Evolutionary conservation across 2,888 invertebrate genomes (phyloP).

Genomic region (Itoplectis maculator): DNA sequence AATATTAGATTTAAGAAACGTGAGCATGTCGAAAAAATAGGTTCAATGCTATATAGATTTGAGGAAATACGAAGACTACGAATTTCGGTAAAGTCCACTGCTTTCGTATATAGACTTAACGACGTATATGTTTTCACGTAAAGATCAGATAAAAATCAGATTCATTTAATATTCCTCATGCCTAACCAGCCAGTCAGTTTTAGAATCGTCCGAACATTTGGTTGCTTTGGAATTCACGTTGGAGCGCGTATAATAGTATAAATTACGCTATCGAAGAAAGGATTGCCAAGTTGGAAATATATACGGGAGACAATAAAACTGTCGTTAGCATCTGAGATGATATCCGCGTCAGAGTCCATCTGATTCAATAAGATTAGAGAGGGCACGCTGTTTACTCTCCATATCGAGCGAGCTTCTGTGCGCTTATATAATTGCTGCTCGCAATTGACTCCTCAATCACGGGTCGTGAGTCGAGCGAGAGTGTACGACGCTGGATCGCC

Average conservation of each 20-base stretch:
- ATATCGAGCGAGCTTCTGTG: conserved; percentile 42
- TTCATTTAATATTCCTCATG: not conserved
- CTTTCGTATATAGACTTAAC: too few relatives aligned
- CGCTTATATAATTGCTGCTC: conserved; percentile 46
- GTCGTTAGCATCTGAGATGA: conserved; percentile 20
- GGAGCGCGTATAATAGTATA: not conserved
- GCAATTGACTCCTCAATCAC: conserved; percentile 53
- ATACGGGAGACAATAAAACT: not conserved
- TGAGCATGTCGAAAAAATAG: not conserved
- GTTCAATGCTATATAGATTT: too few relatives aligned
- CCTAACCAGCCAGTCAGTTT: not conserved
- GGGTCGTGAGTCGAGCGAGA: conserved; percentile 49
- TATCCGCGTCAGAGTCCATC: conserved; percentile 52
- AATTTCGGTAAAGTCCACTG: too few relatives aligned
- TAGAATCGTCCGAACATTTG: not conserved
- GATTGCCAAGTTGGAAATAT: conserved; percentile 14
- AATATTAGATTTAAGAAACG: not conserved
- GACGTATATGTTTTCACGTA: not conserved
- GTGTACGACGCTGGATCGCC: conserved; percentile 40
- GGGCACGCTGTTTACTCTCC: conserved; percentile 31
- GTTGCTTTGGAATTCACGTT: not conserved
- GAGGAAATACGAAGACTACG: too few relatives aligned
- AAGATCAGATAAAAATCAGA: not conserved
- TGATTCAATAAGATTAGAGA: conserved; percentile 63
- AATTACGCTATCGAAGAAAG: conserved; percentile 28